Percentiles rank a stretch among this genome's conserved stretches.
Conservation (phyloP, 2,888 invertebrate species). For the Pammene fasciana region DNA sequence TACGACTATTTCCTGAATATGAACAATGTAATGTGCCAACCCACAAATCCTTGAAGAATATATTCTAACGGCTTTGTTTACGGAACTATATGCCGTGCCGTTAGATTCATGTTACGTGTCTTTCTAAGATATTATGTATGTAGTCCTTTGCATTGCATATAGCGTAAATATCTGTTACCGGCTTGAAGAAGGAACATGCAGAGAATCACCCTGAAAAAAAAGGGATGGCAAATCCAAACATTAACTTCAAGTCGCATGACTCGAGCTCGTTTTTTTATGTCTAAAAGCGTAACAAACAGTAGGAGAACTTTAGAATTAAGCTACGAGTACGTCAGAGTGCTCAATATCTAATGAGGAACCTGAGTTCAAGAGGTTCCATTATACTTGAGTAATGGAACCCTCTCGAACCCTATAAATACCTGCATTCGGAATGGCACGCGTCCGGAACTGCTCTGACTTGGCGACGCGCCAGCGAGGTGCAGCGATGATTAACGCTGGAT, state of each 20-base stretch:
- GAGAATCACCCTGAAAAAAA: no score
- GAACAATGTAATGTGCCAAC: constrained; percentile 3
- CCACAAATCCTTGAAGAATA: constrained; percentile 6
- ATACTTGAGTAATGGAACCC: constrained; percentile 23
- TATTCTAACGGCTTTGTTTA: constrained; percentile 9
- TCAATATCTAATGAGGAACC: not conserved
- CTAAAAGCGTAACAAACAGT: no score
- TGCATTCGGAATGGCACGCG: constrained; percentile 52
- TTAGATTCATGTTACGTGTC: no score
- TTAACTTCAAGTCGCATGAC: no score
- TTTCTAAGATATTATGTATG: no score
- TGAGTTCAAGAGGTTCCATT: not conserved
- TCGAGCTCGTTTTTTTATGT: no score
- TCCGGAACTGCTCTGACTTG: constrained; percentile 50
- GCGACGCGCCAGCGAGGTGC: constrained; percentile 44
- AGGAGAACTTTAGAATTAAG: no score
- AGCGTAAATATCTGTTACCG: no score
- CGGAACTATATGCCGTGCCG: not conserved
- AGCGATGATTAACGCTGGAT: constrained; percentile 35
- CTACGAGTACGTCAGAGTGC: no score
- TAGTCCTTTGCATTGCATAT: no score
- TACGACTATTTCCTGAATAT: not conserved
- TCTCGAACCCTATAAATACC: constrained; percentile 36
- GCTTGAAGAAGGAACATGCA: no score
- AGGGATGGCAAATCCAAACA: no score